Base-by-base conservation (phyloP, 2,113 vertebrate genomes). In the Antechinus flavipes region DNA sequence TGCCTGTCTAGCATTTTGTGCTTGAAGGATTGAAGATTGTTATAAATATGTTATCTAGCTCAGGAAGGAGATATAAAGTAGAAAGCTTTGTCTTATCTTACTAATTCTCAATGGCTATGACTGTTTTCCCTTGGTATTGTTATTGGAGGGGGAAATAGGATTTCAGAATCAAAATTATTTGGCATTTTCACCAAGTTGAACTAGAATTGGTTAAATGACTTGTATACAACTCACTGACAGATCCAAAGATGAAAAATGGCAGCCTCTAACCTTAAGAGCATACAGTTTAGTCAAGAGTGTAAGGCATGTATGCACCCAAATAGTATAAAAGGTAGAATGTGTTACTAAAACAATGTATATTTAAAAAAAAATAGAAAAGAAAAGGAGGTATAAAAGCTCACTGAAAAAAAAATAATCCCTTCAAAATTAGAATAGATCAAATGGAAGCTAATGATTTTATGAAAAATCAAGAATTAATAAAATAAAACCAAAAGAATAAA, bases 101-200 rank as follows among this genome's bases (percentile, higher is more conserved):
- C 14, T 76, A 76, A 76, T 76, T 76, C 12, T n/a, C 12, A n/a
- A 35, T 22, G 35, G 5, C 16, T n/a, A 76, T 24, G 19, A 16
- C 14, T 76, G 68, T 47, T 47, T 47, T 47, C 47, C 47, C 47
- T 47, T 47, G 47, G 2, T 47, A 47, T 47, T 47, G 47, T 47
- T 47, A 47, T 47, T 76, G 10, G 11, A 84, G 68, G 35, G 16
- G 16, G 35, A 2, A 42, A 14, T 19, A 42, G 35, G 16, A 42
- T 84, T 23, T 84, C 68, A 22, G 35, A 84, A 42, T 91, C 47
- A 58, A 56, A 58, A 76, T 52, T 96, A 19, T 90, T 90, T 95
- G 89, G 35, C 54, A 47, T 30, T 8, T 92, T 96, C 94, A 94
- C 54, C 58, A 54, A 94, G 56, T 35, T 14, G 56, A 89, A 54